Evolutionary conservation across 2,797 vertebrate species (phyloP), one percentile per base, ranked within the genome.

Genomic region (Anomalospiza imberbis): DNA sequence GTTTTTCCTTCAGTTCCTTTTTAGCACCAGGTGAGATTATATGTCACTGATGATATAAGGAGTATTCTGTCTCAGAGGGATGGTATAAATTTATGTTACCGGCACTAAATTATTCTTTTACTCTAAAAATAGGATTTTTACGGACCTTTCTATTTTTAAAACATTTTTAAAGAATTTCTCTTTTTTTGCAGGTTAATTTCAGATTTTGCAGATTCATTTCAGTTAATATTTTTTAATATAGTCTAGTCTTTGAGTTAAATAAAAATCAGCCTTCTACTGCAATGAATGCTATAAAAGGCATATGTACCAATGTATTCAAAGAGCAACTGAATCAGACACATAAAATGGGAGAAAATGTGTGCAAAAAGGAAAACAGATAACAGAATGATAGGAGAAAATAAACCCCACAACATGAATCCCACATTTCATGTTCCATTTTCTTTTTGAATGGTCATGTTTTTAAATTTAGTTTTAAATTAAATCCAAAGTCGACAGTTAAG

Each of bases 111-210:
- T 58, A 65, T 72, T 78, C 5, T 61, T 80, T 72, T 48, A n/a
- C 17, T 68, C 54, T 13, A 77, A 80, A 83, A 90, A 31, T 9
- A 50, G 9, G 60, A 36, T 29, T 66, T 92, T 76, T 40, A 67
- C 22, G 61, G 10, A 58, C 20, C 2, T 55, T 53, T 84, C 68
- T 61, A 38, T 45, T 86, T 88, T 77, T 47, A 74, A 89, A 76
- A 36, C 1, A 28, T 32, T 71, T 25, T 3, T 0, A 26, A 19
- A n/a, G 0, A n/a, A 7, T 90, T 57, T 71, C 0, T 25, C 2
- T 42, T 74, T n/a, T 38, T 67, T 82, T 82, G 5, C 2, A 44
- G n/a, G 25, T 62, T 60, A 10, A 76, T 89, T 78, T 75, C 34
- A 57, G 14, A 26, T 72, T 87, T 84, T 87, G 6, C 31, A 61